Base-by-base conservation (phyloP, 2,797 vertebrate species). In the Enteromius treurensis region DNA sequence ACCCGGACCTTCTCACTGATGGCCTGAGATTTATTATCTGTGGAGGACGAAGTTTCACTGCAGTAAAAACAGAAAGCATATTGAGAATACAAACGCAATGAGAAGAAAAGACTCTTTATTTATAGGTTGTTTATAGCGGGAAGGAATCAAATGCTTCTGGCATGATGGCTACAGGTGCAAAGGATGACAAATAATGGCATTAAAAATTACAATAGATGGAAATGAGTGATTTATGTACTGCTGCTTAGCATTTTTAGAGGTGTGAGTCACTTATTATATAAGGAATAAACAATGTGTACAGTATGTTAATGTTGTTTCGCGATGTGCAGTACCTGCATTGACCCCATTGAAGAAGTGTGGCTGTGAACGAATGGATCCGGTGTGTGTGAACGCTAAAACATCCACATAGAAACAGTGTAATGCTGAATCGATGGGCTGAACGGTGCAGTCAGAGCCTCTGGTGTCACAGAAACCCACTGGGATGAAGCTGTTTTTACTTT, bases 21-120 rank as follows among this genome's bases (percentile, higher is more conserved):
- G 84, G 32, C 2, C 34, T 2, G 0, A 91, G 34, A 0, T 4
- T 40, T 17, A 10, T 26, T 77, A 94, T 58, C 9, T 0, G 17
- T 0, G 67, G 91, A 2, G 90, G 81, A 70, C 81, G 83, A 84
- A 94, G 81, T 82, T 85, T 90, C 62, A 90, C 93, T 95, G 86
- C 23, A 29, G 42, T 26, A 67, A 23, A 65, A 32, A 74, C 9
- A 77, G 17, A 45, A 62, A 26, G 45, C 37, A 42, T 17, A 26
- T 17, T 15, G 13, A 23, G 2, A 75, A n/a, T 4, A 58, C 14
- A 11, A 42, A 55, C 7, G 21, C n/a, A 55, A 6, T 53, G 51
- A 8, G 2, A 19, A 77, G 8, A 62, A 45, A 19, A 77, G 2
- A 45, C 14, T 5, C 19, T 75, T 55, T 53, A 49, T 71, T 71